Conservation (phyloP, 2,113 vertebrate genomes). For the Suncus etruscus region DNA sequence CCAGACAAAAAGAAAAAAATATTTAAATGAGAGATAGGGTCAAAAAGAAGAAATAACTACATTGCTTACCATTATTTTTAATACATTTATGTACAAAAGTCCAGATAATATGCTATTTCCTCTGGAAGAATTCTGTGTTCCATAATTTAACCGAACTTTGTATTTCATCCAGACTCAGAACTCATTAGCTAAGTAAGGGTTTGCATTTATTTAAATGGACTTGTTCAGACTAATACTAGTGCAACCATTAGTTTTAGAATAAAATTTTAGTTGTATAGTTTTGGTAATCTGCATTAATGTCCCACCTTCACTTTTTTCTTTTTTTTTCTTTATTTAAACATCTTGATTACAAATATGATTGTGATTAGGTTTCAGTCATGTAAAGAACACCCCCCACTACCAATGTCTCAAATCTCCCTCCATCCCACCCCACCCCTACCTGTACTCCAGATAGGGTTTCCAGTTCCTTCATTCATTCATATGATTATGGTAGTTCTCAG, state of each 20-base stretch:
- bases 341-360: too few relatives aligned
- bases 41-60: not conserved
- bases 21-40: not conserved
- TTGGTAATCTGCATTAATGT: not conserved
- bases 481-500: too few relatives aligned
- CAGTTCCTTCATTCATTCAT: too few relatives aligned
- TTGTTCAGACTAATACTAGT: not conserved
- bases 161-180: not conserved
- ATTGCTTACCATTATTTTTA: conserved; percentile 3
- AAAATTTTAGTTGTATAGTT: not conserved
- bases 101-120: not conserved
- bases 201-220: not conserved
- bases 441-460: too few relatives aligned
- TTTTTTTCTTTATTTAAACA: too few relatives aligned
- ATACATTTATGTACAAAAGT: not conserved
- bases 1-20: not conserved
- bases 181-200: not conserved
- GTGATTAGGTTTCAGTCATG: too few relatives aligned
- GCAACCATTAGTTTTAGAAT: not conserved
- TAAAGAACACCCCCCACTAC: too few relatives aligned
- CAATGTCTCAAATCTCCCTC: too few relatives aligned
- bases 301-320: not conserved
- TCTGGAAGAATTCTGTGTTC: not conserved
- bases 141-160: not conserved
- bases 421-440: too few relatives aligned